These are phyloP conservation scores for Hybos culiciformis DNA, from an alignment of 2,888 invertebrate species.

Conservation along the genomic window DNA sequence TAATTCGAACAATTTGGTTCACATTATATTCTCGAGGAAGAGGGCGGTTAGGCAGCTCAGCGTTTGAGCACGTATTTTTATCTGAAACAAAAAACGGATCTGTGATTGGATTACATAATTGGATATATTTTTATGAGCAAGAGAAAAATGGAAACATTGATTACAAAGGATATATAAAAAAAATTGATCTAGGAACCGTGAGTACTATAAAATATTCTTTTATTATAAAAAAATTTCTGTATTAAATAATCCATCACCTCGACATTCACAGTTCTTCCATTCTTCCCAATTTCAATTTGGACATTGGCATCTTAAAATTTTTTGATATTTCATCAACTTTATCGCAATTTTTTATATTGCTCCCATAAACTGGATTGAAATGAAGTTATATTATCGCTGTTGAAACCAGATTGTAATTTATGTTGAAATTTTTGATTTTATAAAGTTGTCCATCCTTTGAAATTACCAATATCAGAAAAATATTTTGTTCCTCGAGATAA, in stretches of 20 bases:
- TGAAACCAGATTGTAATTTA: too few relatives aligned
- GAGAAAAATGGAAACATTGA: slow-evolving; percentile 56
- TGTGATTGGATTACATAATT: slow-evolving; percentile 78
- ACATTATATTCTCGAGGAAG: slow-evolving; percentile 67
- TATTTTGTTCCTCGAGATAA: too few relatives aligned
- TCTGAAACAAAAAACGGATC: slow-evolving; percentile 70
- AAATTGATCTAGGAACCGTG: slow-evolving; percentile 56
- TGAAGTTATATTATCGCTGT: too few relatives aligned
- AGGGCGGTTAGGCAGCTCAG: slow-evolving; percentile 71
- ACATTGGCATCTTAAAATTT: not conserved
- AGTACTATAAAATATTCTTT: too few relatives aligned
- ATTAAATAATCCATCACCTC: not conserved
- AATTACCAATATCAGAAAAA: too few relatives aligned
- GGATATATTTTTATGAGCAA: slow-evolving; percentile 72
- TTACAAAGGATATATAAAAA: slow-evolving; percentile 67
- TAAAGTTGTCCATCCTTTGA: too few relatives aligned
- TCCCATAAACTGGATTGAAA: too few relatives aligned
- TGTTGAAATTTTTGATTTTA: too few relatives aligned
- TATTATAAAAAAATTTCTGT: not conserved
- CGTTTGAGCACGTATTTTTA: slow-evolving; percentile 86
- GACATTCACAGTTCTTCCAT: not conserved
- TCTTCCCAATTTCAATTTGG: not conserved
- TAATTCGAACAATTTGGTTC: slow-evolving; percentile 65
- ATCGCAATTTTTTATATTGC: too few relatives aligned
- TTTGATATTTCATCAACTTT: not conserved